A percentile compares a stretch with the other conserved stretches of the same genome.
Conservation (phyloP, 2,113 vertebrate species). For the Onychorhynchus coronatus region DNA sequence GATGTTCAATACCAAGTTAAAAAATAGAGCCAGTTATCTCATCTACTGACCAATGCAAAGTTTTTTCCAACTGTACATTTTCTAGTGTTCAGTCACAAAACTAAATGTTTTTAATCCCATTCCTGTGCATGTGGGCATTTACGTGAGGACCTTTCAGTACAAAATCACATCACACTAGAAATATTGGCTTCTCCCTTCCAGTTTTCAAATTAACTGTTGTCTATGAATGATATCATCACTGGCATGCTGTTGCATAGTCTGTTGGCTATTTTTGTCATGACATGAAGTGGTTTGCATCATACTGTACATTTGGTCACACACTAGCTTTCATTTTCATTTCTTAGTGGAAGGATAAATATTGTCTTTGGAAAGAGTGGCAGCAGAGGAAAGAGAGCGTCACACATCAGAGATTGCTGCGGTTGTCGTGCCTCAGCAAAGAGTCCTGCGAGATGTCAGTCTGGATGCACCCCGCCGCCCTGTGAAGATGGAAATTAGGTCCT, state of each 20-base stretch:
- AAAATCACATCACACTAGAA: constrained; percentile 12
- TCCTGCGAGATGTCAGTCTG: accelerated
- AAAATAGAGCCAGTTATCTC: neutral
- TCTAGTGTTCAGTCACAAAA: neutral
- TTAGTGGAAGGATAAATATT: constrained; percentile 65
- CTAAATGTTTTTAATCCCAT: neutral
- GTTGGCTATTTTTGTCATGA: constrained; percentile 27
- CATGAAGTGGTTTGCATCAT: constrained; percentile 40
- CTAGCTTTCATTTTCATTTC: constrained; percentile 69
- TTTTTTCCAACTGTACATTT: neutral
- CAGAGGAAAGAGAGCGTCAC: neutral
- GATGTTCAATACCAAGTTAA: neutral
- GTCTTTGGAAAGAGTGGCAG: constrained; percentile 17
- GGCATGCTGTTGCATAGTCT: constrained; percentile 45
- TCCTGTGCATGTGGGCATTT: neutral
- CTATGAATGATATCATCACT: constrained; percentile 22
- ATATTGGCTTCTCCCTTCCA: constrained; percentile 50
- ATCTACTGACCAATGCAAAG: neutral
- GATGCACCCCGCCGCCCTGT: too few relatives aligned
- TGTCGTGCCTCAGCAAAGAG: neutral
- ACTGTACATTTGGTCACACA: constrained; percentile 18
- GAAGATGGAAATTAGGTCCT: neutral
- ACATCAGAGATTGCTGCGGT: neutral
- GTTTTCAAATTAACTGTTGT: constrained; percentile 45
- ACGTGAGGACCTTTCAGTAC: neutral